Base-by-base conservation (phyloP, 2,888 invertebrate genomes). In the Watsonalla cultraria region DNA sequence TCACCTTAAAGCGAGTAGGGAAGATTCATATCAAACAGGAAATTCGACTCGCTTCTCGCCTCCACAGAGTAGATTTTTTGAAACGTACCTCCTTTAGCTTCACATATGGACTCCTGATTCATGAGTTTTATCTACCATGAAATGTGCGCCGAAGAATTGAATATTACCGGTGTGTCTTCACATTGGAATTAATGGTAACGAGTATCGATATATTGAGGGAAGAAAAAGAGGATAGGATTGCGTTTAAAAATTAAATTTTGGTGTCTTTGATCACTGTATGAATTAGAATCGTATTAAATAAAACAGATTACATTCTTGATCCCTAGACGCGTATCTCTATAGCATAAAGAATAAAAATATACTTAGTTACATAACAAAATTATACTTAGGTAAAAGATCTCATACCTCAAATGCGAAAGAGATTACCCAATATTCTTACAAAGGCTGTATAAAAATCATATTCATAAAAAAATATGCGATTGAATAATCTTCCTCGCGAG, bases 1-100 rank as follows among this genome's bases (percentile, higher is more conserved):
- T 90, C 90, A 90, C 89, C 90, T 89, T 87, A 86, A 89, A 89
- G 78, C 84, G 86, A 89, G 84, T 80, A 82, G 88, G 89, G 90
- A 89, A 90, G 90, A 90, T 90, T 87, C 88, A 82, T 90, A 90
- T 90, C 90, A 73, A 70, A 70, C 89, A 88, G 90, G 90, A 90
- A 90, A 90, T 90, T 90, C 88, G 80, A 85, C 77, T 82, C 81
- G 82, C 83, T 82, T 84, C 80, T 80, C 80, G 82, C 73, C 74
- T 72, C 71, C 74, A 62, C 68, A 68, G 66, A 83, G 84, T 82
- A 75, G 74, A 84, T 86, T 87, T 90, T 86, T 83, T 82, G 78
- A 81, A 84, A 81, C 76, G 78, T 81, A 81, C 82, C 80, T 81
- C 72, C 77, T 82, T 81, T 80, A 79, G 73, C 73, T 84, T 80